Base-by-base conservation (phyloP, 2,888 invertebrate species). In the Crematogaster levior region DNA sequence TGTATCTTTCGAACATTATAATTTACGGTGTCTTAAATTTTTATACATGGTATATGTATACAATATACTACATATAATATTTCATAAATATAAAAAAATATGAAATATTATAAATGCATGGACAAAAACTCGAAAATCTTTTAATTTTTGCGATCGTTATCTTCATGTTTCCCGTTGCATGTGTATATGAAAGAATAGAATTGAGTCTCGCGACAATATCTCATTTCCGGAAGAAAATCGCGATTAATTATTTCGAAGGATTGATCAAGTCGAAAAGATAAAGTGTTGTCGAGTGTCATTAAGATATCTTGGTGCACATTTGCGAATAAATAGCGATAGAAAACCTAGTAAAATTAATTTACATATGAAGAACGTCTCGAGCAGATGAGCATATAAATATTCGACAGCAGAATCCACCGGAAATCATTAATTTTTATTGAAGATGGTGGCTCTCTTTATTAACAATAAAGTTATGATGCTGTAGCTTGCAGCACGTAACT, bases 391-490 rank as follows among this genome's bases (percentile, higher is more conserved):
- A 1, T 74, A 27, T 77, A 43, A 43, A 80, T 43, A 56, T 63
- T 82, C 30, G 9, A 65, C 12, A 56, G 18, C 46, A 60, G 63
- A 80, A 84, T 85, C 81, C 74, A 48, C 66, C 73, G 53, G 63
- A 77, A 87, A 84, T 85, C 61, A 86, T 88, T 77, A 81, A 81
- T 86, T 87, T 87, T 86, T 84, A 88, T 88, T 88, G 58, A 43
- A 51, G 68, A 63, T 65, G 66, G 27, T 21, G 30, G 58, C 53
- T 63, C 60, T 40, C 27, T 81, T 88, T 82, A 88, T 88, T 85
- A 77, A 34, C 81, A 86, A 81, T 70, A 83, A 84, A 83, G 63
- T 81, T 80, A 61, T 60, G 24, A 80, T 46, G 53, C 65, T 56
- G 27, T 48, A 48, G 5, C 72, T 56, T 51, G 79, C 6, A 66